phyloP scores from a whole-genome alignment of 1,140 invertebrate species.

The Drosophila persimilis region DNA sequence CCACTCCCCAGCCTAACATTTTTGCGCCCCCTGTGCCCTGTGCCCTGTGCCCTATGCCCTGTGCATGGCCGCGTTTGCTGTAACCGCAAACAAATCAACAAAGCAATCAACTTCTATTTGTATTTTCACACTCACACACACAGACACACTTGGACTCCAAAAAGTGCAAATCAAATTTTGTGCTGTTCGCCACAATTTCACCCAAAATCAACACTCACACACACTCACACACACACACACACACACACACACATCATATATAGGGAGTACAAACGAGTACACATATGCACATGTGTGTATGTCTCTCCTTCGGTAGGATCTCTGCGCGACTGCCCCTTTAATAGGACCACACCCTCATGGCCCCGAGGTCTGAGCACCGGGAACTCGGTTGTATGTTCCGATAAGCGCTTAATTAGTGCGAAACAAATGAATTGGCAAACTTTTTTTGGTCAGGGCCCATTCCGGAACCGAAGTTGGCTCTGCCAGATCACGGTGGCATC shows the following conservation, averaged over 20 bases:
- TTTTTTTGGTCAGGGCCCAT: constrained; percentile 6
- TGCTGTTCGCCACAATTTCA: constrained; percentile 63
- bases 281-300: not conserved
- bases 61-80: constrained; percentile 35
- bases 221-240: constrained; percentile 14
- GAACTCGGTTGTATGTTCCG: constrained; percentile 28
- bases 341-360: constrained; percentile 4
- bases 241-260: not conserved
- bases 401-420: constrained; percentile 53
- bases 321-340: not conserved
- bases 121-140: constrained; percentile 65
- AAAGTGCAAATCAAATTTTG: constrained; percentile 73
- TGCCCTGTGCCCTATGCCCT: too few relatives aligned
- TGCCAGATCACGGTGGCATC: too few relatives aligned
- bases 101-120: constrained; percentile 81
- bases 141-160: constrained; percentile 29
- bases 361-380: not conserved
- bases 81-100: constrained; percentile 81
- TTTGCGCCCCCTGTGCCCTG: too few relatives aligned
- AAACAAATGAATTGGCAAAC: constrained; percentile 52
- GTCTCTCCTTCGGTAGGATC: not conserved
- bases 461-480: too few relatives aligned
- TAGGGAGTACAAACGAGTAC: too few relatives aligned
- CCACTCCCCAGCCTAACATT: too few relatives aligned
- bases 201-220: constrained; percentile 53